Evolutionary conservation across 2,797 vertebrate species (phyloP).

Genomic region (Rhincodon typus): DNA sequence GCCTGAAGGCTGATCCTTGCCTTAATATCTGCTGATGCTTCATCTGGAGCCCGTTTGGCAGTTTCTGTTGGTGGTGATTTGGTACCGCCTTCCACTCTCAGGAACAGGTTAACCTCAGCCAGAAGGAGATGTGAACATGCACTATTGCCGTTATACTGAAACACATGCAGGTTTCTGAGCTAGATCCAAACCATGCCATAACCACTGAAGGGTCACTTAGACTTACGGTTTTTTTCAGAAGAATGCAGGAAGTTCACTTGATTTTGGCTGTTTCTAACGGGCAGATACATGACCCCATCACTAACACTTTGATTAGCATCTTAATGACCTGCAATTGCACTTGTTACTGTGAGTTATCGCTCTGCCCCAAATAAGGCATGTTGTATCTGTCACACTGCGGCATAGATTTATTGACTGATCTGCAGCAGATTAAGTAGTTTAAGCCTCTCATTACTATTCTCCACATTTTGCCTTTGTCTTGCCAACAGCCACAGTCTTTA

Average conservation of each 20-base stretch:
- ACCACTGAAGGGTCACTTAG: not conserved
- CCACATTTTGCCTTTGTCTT: not conserved
- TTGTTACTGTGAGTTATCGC: not conserved
- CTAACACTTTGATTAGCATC: not conserved
- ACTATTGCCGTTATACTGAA: too few species aligned
- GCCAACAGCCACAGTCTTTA: not conserved
- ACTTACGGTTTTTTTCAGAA: not conserved
- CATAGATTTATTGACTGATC: not conserved
- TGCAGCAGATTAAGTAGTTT: not conserved
- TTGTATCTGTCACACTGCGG: not conserved
- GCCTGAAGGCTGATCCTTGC: too few species aligned
- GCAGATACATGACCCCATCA: not conserved
- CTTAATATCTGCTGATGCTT: too few species aligned
- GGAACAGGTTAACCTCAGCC: too few species aligned
- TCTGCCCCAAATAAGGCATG: not conserved
- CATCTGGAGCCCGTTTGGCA: too few species aligned
- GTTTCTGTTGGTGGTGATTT: too few species aligned
- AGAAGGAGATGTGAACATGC: too few species aligned
- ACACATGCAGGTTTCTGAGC: too few species aligned
- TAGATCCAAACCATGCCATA: not conserved
- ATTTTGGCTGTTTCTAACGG: not conserved
- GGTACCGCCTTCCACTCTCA: too few species aligned
- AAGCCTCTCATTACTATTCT: not conserved
- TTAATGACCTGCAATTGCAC: not conserved
- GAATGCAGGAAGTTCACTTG: not conserved